These are phyloP conservation scores for Mnemiopsis leidyi DNA, from an alignment of 37 sponge, comb jelly and placozoan species.

Conservation along the genomic window DNA sequence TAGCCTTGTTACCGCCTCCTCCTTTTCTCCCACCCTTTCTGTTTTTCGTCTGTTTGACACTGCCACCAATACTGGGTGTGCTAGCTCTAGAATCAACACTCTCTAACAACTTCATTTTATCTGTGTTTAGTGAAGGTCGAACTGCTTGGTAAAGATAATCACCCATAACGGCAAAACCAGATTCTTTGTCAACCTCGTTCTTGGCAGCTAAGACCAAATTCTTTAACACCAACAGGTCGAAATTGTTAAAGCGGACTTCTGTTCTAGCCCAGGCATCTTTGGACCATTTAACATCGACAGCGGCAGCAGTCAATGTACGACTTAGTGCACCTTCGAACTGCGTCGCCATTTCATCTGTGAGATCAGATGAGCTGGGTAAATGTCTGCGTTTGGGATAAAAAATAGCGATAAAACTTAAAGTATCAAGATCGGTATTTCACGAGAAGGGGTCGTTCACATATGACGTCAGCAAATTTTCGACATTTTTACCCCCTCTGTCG, in stretches of 20 bases:
- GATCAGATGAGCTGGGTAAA: too few species aligned
- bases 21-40: background rate
- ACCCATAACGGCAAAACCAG: conserved; percentile 22
- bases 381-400: too few species aligned
- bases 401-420: too few species aligned
- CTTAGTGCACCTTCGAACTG: too few species aligned
- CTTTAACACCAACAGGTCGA: conserved; percentile 24
- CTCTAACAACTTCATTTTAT: background rate
- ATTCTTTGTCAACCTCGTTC: background rate
- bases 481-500: too few species aligned
- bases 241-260: background rate
- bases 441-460: too few species aligned
- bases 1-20: background rate
- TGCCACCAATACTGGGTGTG: conserved; percentile 27
- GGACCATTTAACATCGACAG: conserved; percentile 33
- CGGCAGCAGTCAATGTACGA: background rate
- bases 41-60: background rate
- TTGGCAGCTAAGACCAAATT: conserved; percentile 26
- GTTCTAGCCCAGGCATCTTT: background rate
- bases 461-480: too few species aligned
- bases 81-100: conserved; percentile 4
- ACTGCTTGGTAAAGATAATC: conserved; percentile 53
- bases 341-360: too few species aligned
- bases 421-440: too few species aligned
- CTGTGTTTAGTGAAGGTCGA: background rate